Evolutionary conservation across 1,140 invertebrate species (phyloP).

Genomic region (Marisa cornuarietis): DNA sequence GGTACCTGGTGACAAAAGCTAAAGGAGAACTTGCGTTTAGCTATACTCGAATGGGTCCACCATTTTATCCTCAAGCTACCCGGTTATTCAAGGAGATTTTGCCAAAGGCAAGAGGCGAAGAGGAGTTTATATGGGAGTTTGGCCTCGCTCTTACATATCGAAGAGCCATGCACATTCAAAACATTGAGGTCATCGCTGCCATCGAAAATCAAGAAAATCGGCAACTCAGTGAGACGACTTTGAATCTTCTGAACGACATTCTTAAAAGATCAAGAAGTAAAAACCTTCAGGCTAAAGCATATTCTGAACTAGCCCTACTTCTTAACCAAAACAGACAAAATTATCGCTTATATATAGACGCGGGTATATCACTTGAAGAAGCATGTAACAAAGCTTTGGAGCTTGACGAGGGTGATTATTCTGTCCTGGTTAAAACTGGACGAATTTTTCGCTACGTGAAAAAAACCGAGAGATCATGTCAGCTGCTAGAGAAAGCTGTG

Average conservation of each 20-base stretch:
- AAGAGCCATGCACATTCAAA: not conserved
- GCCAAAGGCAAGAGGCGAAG: slow-evolving; percentile 2
- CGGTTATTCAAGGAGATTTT: slow-evolving; percentile 1
- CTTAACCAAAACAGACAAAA: not conserved
- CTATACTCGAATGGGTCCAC: slow-evolving; percentile 9
- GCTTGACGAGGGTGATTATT: not conserved
- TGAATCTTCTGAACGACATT: not conserved
- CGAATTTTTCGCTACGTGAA: not conserved
- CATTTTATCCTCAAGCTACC: not conserved
- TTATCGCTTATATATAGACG: not conserved
- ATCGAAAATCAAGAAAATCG: not conserved
- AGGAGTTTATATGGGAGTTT: slow-evolving; percentile 14
- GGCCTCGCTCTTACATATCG: slow-evolving; percentile 15
- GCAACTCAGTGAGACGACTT: not conserved
- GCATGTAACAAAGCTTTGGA: slow-evolving; percentile 6
- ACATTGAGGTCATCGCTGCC: not conserved
- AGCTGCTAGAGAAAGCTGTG: slow-evolving; percentile 9
- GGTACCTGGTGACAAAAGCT: slow-evolving; percentile 6
- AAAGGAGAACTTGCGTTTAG: slow-evolving; percentile 21
- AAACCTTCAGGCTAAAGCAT: slow-evolving; percentile 7
- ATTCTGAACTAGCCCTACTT: slow-evolving; percentile 5
- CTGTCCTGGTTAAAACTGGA: slow-evolving; percentile 10
- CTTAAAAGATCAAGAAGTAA: not conserved
- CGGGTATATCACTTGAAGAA: not conserved
- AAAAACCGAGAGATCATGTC: not conserved